These are phyloP conservation scores for Oxytorus armatus DNA, from an alignment of 2,888 invertebrate species.

Conservation along the genomic window DNA sequence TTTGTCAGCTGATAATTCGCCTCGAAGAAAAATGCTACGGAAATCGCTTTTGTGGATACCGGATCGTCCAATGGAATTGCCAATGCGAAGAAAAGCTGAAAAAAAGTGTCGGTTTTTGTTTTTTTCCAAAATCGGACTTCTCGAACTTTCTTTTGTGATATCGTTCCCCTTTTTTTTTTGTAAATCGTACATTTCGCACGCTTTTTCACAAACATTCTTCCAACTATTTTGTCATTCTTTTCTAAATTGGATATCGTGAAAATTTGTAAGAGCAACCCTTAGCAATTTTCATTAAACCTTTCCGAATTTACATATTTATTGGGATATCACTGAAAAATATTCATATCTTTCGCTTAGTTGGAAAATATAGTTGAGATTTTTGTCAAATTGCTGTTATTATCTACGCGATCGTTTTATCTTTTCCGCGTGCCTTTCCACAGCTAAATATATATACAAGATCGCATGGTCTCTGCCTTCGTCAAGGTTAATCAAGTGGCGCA, in stretches of 20 bases:
- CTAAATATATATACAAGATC: neutral
- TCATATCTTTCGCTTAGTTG: neutral
- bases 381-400: slow-evolving; percentile 9
- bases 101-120: too few relatives aligned
- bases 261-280: neutral
- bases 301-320: neutral
- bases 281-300: too few relatives aligned
- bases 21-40: slow-evolving; percentile 91
- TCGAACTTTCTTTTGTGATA: neutral
- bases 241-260: neutral
- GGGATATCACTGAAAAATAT: neutral
- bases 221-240: too few relatives aligned
- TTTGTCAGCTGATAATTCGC: slow-evolving; percentile 88
- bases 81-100: slow-evolving; percentile 88
- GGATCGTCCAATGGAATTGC: slow-evolving; percentile 89
- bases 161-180: too few relatives aligned
- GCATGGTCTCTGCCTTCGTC: neutral
- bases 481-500: slow-evolving; percentile 45
- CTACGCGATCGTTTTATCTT: neutral
- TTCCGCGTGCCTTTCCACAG: neutral
- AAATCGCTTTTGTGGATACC: slow-evolving; percentile 87
- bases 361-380: slow-evolving; percentile 23
- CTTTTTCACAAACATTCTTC: too few relatives aligned
- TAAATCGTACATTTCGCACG: too few relatives aligned
- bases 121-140: neutral